These are phyloP conservation scores for Vespertilio murinus DNA, from an alignment of 2,797 vertebrate genomes.

Conservation along the genomic window DNA sequence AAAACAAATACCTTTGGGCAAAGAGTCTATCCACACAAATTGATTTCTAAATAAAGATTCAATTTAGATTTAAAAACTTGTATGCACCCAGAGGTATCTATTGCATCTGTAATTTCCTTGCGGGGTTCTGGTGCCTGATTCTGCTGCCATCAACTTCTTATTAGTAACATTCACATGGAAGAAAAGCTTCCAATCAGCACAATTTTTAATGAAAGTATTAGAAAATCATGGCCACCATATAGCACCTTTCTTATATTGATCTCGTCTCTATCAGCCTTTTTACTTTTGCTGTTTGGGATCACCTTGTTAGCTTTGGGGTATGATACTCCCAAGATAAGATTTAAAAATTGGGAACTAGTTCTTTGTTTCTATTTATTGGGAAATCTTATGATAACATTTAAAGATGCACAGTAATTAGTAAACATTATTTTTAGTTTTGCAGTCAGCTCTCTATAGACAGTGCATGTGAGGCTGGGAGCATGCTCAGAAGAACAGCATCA, in stretches of 20 bases:
- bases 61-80: constrained; percentile 76
- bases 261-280: background rate
- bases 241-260: background rate
- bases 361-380: background rate
- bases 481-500: background rate
- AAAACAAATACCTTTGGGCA: constrained; percentile 67
- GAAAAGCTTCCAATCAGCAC: constrained; percentile 54
- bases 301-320: background rate
- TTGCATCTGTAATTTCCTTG: constrained; percentile 53
- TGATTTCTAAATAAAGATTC: constrained; percentile 77
- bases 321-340: background rate
- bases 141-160: constrained; percentile 64
- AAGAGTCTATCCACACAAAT: constrained; percentile 63
- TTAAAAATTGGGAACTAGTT: background rate
- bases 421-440: background rate
- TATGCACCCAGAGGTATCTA: constrained; percentile 47
- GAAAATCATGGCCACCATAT: background rate
- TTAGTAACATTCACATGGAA: constrained; percentile 57
- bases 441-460: background rate
- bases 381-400: background rate
- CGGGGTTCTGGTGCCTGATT: constrained; percentile 45
- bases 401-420: background rate
- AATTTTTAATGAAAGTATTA: constrained; percentile 33
- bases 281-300: background rate
- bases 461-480: background rate